phyloP scores from a whole-genome alignment of 2,113 vertebrate genomes.

The Taurulus bubalis region DNA sequence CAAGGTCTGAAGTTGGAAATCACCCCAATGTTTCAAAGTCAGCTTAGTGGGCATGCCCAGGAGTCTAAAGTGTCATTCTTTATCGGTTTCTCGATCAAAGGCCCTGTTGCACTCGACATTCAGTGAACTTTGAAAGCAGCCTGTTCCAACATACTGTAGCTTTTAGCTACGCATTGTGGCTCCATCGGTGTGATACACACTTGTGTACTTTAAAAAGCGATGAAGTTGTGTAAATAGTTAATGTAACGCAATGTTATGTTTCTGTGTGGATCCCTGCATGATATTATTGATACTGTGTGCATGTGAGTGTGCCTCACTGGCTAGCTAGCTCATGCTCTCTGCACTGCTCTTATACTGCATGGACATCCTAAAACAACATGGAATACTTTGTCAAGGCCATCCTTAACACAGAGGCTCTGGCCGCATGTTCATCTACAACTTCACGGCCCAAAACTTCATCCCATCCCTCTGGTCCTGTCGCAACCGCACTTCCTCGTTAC shows the following conservation, averaged over 20 bases:
- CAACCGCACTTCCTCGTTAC: too few relatives aligned
- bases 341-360: too few relatives aligned
- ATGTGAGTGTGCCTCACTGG: too few relatives aligned
- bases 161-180: not conserved
- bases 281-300: not conserved
- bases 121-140: conserved; percentile 5
- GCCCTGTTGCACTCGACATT: conserved; percentile 76
- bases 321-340: too few relatives aligned
- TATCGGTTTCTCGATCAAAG: conserved; percentile 77
- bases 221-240: not conserved
- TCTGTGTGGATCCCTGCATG: not conserved
- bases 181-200: not conserved
- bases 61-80: conserved; percentile 70
- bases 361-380: too few relatives aligned
- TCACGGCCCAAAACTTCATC: too few relatives aligned
- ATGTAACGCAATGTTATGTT: not conserved
- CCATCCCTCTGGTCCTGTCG: too few relatives aligned
- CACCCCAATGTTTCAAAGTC: conserved; percentile 64
- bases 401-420: too few relatives aligned
- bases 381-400: too few relatives aligned
- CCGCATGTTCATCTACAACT: too few relatives aligned
- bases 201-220: not conserved
- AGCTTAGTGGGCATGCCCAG: conserved; percentile 38
- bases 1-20: conserved; percentile 61
- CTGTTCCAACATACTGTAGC: not conserved